phyloP scores from a whole-genome alignment of 1,140 invertebrate species.

The Sminthurides bifidus region DNA sequence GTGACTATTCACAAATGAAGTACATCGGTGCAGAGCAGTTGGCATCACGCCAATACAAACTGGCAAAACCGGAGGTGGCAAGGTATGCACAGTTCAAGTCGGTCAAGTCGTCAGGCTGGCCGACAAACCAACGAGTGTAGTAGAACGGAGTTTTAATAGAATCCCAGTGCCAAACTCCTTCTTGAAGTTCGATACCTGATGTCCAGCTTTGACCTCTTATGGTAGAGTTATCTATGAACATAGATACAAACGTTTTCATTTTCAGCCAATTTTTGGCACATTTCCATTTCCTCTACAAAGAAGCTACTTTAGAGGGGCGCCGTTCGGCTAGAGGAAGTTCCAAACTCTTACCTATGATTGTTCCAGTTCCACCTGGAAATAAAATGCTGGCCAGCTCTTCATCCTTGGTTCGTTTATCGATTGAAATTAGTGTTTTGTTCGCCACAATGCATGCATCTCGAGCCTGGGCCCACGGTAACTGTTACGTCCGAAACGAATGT shows the following conservation, averaged over 20 bases:
- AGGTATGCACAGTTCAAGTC: slow-evolving; percentile 27
- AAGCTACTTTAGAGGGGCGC: neutral
- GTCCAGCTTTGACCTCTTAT: slow-evolving; percentile 23
- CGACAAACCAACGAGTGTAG: slow-evolving; percentile 28
- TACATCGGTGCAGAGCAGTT: slow-evolving; percentile 30
- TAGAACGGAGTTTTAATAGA: slow-evolving; percentile 19
- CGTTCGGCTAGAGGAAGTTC: neutral
- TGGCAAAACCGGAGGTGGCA: slow-evolving; percentile 3
- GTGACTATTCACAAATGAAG: slow-evolving; percentile 28
- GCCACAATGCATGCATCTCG: neutral
- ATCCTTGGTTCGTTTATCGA: slow-evolving; percentile 11
- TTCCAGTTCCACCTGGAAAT: neutral
- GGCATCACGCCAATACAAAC: slow-evolving; percentile 29
- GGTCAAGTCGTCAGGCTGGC: slow-evolving; percentile 25
- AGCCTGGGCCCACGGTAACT: slow-evolving; percentile 12
- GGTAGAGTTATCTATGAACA: neutral
- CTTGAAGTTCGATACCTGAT: slow-evolving; percentile 11
- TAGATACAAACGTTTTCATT: neutral
- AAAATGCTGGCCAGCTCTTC: slow-evolving; percentile 8
- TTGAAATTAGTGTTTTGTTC: slow-evolving; percentile 8
- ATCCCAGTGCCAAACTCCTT: slow-evolving; percentile 30
- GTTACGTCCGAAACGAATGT: neutral
- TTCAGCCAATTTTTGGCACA: neutral
- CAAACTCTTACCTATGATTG: neutral
- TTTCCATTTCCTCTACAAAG: neutral